Percentiles rank a stretch among this genome's conserved stretches.
These are phyloP conservation scores for Mormyrops boulengeri DNA, from an alignment of 2,797 vertebrate species.

Conservation along the genomic window DNA sequence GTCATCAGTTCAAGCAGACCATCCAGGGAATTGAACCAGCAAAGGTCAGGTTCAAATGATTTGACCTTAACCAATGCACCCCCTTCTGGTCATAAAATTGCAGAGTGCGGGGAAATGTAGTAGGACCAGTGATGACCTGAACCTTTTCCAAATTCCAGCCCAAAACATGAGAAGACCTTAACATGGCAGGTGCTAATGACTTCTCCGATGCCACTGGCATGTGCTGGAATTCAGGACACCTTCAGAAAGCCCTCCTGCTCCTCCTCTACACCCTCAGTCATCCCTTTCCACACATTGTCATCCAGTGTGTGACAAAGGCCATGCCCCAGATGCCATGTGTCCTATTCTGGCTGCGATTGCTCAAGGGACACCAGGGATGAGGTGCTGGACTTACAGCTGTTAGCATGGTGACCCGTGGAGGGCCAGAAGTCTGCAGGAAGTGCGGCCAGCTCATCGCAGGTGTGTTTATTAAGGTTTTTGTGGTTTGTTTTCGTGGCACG, in stretches of 20 bases:
- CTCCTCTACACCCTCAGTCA: background rate
- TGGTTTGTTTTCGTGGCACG: background rate
- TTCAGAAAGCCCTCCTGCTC: background rate
- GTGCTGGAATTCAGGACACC: background rate
- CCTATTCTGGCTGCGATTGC: background rate
- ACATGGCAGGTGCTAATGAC: background rate
- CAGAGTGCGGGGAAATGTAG: too few species aligned
- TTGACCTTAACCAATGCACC: background rate
- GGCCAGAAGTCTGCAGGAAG: background rate
- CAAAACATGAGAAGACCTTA: background rate
- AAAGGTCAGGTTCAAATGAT: background rate
- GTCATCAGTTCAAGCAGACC: background rate
- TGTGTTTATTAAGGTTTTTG: background rate
- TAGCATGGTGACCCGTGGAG: background rate
- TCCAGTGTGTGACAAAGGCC: background rate
- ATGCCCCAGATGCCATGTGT: background rate
- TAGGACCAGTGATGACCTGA: background rate
- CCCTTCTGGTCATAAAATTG: background rate
- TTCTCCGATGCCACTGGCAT: background rate
- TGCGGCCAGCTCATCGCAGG: background rate
- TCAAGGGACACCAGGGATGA: background rate
- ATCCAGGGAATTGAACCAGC: background rate
- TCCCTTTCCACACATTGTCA: background rate
- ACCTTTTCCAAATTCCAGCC: background rate
- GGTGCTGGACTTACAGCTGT: background rate